Base-by-base conservation (phyloP, 1,140 invertebrate genomes). In the Uloborus diversus region DNA sequence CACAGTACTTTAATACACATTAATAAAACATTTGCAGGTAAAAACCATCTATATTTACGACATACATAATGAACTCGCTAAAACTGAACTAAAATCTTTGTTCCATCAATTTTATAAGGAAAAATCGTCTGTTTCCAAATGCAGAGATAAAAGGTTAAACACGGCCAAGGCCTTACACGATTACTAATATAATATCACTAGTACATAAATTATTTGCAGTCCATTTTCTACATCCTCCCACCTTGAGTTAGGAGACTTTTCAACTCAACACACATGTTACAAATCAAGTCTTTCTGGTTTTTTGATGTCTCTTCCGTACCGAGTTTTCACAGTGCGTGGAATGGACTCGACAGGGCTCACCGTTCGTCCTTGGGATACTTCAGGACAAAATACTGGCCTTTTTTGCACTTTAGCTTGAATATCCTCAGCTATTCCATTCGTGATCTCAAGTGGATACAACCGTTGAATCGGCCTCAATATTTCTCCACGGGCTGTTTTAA, bases 271-370 rank as follows among this genome's bases (percentile, higher is more conserved):
- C n/a, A n/a, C 20, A 51, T n/a, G n/a, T 35, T 23, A 65, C 62
- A 65, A 65, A 42, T 37, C 62, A 42, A 65, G 62, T 65, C 62
- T 65, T 42, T 65, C 30, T 37, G 62, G 62, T 37, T 1, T 23
- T 25, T 42, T 25, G 4, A 65, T 42, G 4, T 30, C 9, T 70
- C 32, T 57, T 70, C 51, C 32, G 57, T 28, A 70, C 13, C 51
- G 30, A 70, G 51, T 70, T 70, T 35, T 57, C n/a, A 37, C 32
- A 57, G 51, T 70, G 33, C 13, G 30, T 70, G 68, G n/a, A 57
- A 70, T 70, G 53, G 20, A n/a, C 14, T 37, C 32, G 35, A 1
- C 14, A 57, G 30, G 30, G 20, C 23, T 30, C 27, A 57, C 27
- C 11, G 28, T 25, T 37, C 32, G 51, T 57, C 20, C 3, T 13